Evolutionary conservation across 2,888 invertebrate genomes (phyloP), one percentile per base, ranked within the genome.

Genomic region (Spilarctia lutea): DNA sequence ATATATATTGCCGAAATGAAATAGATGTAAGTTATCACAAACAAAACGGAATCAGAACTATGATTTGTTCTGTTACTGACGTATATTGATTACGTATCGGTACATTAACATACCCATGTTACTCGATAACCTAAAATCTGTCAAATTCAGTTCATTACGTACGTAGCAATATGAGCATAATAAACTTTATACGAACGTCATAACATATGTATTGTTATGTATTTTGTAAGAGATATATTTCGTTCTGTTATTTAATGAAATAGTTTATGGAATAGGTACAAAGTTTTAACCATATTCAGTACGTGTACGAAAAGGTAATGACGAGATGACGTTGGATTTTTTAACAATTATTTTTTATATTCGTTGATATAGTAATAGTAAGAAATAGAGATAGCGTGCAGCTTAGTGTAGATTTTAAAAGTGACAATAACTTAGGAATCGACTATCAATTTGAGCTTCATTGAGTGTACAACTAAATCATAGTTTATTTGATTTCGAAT

Each of bases 141-240:
- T 68, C 68, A 68, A 63, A 30, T 6, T 42, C 45, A 68, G 72
- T 68, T 56, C 33, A 60, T 24, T 45, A 60, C 68, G 72, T n/a
- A 1, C 11, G 30, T 20, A 68, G 20, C 18, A 16, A 42, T n/a
- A n/a, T 3, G 24, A 39, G 16, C 13, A n/a, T 39, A 39, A 35
- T n/a, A 10, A 39, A 66, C 35, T 45, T 30, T 68, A 30, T 45
- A 45, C 30, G 13, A 8, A 45, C 1, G 27, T 30, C 27, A 45
- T 16, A 30, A 45, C 10, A 27, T 45, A 30, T 27, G 0, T 27
- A 18, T 27, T 67, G 18, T 27, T 16, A 27, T 42, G 42, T 42
- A 67, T n/a, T 60, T 60, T 27, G 7, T 18, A 0, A 7, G 4
- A 8, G 16, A 56, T 11, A 18, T 63, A 16, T 16, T 18, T 13